Percentiles rank a stretch among this genome's conserved stretches.
Evolutionary conservation across 2,113 vertebrate species (phyloP).

Genomic region (Sitta europaea): DNA sequence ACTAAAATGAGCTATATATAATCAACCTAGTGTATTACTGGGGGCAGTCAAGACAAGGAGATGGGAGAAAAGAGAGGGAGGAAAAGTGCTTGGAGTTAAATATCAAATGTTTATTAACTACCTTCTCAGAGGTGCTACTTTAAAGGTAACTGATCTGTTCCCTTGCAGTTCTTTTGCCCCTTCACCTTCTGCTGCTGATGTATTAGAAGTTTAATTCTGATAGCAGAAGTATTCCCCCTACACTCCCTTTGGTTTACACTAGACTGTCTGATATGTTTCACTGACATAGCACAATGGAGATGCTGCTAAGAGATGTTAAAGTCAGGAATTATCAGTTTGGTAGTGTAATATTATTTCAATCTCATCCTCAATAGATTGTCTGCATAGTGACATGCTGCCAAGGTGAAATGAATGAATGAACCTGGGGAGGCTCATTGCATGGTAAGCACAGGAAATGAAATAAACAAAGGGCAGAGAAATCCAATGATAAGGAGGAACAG

Average conservation of each 20-base stretch:
- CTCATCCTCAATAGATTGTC: slow-evolving; percentile 38
- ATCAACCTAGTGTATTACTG: slow-evolving; percentile 25
- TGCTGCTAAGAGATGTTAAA: slow-evolving; percentile 44
- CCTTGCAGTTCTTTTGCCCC: not conserved
- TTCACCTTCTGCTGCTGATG: not conserved
- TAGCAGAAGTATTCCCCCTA: not conserved
- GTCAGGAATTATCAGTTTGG: slow-evolving; percentile 30
- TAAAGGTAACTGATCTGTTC: not conserved
- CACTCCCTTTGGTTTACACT: not conserved
- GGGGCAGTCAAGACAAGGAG: slow-evolving; percentile 14
- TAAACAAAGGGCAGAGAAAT: not conserved
- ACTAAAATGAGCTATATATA: slow-evolving; percentile 59
- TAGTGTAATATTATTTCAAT: slow-evolving; percentile 33
- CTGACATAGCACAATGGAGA: slow-evolving; percentile 28
- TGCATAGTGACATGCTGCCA: slow-evolving; percentile 6
- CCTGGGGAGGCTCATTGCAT: not conserved
- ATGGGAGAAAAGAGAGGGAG: not conserved
- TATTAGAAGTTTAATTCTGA: slow-evolving; percentile 32
- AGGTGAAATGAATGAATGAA: slow-evolving; percentile 37
- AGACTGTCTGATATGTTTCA: slow-evolving; percentile 5
- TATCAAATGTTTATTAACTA: slow-evolving; percentile 27
- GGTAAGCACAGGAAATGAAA: not conserved
- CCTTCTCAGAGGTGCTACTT: not conserved
- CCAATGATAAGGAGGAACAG: not conserved
- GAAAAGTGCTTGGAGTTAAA: slow-evolving; percentile 6